Evolutionary conservation across 2,888 invertebrate genomes (phyloP).

Genomic region (Mechanitis mazaeus): DNA sequence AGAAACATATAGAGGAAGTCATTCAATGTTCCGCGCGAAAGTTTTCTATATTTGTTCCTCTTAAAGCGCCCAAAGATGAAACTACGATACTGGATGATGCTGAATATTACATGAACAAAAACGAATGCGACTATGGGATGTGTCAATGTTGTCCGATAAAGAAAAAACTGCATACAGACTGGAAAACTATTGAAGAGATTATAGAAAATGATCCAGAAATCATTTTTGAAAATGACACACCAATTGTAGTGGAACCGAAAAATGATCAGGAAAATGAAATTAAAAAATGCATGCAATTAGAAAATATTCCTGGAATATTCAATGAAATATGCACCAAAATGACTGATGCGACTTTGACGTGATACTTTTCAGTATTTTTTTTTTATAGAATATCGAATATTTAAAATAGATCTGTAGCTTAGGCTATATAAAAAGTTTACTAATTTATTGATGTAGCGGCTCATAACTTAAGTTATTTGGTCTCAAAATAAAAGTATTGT

Average conservation of each 20-base stretch:
- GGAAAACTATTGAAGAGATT: slow-evolving; percentile 65
- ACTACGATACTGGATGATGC: slow-evolving; percentile 61
- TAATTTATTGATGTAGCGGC: slow-evolving; percentile 20
- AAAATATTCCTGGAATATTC: slow-evolving; percentile 51
- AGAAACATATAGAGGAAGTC: slow-evolving; percentile 52
- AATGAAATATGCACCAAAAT: slow-evolving; percentile 50
- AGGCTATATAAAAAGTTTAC: slow-evolving; percentile 10
- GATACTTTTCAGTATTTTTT: slow-evolving; percentile 16
- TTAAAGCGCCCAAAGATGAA: slow-evolving; percentile 43
- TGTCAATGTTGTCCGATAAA: slow-evolving; percentile 56
- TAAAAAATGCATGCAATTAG: slow-evolving; percentile 42
- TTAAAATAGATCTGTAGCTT: slow-evolving; percentile 6
- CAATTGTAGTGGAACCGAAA: slow-evolving; percentile 54
- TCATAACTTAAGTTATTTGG: slow-evolving; percentile 49
- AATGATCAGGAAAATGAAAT: slow-evolving; percentile 35
- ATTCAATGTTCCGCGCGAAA: slow-evolving; percentile 57
- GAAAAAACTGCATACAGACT: slow-evolving; percentile 52
- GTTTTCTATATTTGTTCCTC: slow-evolving; percentile 53
- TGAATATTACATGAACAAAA: slow-evolving; percentile 61
- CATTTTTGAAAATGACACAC: slow-evolving; percentile 68
- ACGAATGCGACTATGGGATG: slow-evolving; percentile 65
- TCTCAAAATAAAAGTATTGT: slow-evolving; percentile 63
- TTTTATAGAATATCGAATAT: slow-evolving; percentile 15
- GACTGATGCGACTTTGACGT: slow-evolving; percentile 39
- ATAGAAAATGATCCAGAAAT: slow-evolving; percentile 72